These are phyloP conservation scores for Drosophila formosana DNA, from an alignment of 2,888 invertebrate genomes.

Conservation along the genomic window DNA sequence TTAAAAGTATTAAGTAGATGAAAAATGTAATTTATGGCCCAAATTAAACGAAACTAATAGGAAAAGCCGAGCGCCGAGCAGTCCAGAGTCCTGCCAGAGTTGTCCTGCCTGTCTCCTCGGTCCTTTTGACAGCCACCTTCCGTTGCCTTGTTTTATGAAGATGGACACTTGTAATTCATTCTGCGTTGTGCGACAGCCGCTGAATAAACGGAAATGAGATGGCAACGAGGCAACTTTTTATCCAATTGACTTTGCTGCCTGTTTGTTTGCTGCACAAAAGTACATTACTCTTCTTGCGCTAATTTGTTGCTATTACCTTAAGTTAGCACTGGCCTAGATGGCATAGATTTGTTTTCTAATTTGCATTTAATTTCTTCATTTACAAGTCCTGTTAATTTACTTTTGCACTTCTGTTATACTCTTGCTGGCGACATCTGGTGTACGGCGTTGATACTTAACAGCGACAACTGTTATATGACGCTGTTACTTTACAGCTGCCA, in stretches of 20 bases:
- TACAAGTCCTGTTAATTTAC: not conserved
- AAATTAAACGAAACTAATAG: conserved; percentile 79
- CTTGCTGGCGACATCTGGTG: conserved; percentile 31
- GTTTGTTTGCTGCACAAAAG: conserved; percentile 13
- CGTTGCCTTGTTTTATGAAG: conserved; percentile 79
- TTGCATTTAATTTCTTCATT: not conserved
- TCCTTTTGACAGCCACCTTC: conserved; percentile 79
- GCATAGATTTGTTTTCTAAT: conserved; percentile 11
- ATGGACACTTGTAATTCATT: conserved; percentile 81
- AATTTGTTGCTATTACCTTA: conserved; percentile 33
- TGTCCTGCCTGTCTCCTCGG: conserved; percentile 36
- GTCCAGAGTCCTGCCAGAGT: not conserved
- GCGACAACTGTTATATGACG: not conserved
- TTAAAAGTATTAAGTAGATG: conserved; percentile 80
- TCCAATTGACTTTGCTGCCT: conserved; percentile 32
- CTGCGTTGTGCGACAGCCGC: conserved; percentile 66
- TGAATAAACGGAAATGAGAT: conserved; percentile 79
- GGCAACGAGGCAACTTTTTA: conserved; percentile 61
- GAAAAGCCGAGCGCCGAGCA: conserved; percentile 66
- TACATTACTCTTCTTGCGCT: conserved; percentile 6
- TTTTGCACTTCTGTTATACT: not conserved
- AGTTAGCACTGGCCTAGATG: conserved; percentile 24
- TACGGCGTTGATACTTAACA: not conserved
- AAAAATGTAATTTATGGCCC: conserved; percentile 78
- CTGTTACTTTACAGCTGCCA: not conserved